Conservation (phyloP, 2,113 vertebrate genomes). For the Corvus moneduloides region DNA sequence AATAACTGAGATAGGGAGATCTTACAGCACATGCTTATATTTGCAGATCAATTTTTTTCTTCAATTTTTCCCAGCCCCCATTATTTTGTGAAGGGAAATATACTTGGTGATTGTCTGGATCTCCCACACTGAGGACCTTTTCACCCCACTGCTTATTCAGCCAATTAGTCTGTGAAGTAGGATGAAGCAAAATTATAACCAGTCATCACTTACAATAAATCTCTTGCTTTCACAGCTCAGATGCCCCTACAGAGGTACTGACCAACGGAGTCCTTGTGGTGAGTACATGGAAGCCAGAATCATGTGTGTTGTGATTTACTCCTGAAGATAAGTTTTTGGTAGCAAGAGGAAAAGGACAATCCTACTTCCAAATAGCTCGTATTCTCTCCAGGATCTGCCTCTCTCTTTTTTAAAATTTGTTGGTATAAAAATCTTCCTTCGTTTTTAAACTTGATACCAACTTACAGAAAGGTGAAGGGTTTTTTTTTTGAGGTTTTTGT, state of each 20-base stretch:
- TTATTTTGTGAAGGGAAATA: background rate
- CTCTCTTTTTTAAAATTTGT: background rate
- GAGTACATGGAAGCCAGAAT: constrained; percentile 21
- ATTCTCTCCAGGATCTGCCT: background rate
- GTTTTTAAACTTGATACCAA: background rate
- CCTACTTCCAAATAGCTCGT: background rate
- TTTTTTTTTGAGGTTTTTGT: background rate
- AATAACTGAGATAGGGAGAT: background rate
- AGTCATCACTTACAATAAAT: background rate
- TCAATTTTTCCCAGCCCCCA: accelerated
- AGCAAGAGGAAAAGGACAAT: background rate
- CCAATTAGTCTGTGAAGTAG: background rate
- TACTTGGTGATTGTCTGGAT: background rate
- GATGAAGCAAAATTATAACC: background rate
- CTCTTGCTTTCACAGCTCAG: constrained; percentile 59
- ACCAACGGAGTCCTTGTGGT: constrained; percentile 81
- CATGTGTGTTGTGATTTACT: background rate
- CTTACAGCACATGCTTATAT: background rate
- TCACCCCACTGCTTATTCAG: background rate
- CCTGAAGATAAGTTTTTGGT: background rate
- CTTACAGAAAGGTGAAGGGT: background rate
- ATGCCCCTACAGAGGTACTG: constrained; percentile 63
- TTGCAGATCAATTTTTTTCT: background rate
- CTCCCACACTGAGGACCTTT: background rate
- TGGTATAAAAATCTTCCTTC: background rate